These are phyloP conservation scores for Alethe diademata DNA, from an alignment of 2,113 vertebrate species.

Conservation along the genomic window DNA sequence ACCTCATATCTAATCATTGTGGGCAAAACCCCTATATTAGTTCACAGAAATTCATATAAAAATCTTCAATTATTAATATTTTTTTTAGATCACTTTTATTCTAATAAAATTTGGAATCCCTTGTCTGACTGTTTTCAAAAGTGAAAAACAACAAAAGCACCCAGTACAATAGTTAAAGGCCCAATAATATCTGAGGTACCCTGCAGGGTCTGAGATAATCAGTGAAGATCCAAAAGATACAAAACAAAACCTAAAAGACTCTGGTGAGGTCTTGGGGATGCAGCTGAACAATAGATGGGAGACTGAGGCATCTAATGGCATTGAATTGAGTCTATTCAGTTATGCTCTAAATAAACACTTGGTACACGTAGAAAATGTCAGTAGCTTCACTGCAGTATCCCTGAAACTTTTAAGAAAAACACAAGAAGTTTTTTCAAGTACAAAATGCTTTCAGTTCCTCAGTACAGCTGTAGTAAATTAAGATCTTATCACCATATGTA, in stretches of 20 bases:
- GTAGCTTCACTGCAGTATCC: background rate
- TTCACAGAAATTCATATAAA: background rate
- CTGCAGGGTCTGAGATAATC: background rate
- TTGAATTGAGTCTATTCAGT: background rate
- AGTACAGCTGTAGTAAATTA: background rate
- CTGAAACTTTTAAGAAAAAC: background rate
- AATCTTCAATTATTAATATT: background rate
- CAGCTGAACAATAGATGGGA: background rate
- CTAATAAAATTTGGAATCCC: background rate
- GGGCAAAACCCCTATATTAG: background rate
- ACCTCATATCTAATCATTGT: background rate
- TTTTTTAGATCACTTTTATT: background rate
- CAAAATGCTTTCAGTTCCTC: background rate
- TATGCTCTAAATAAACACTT: background rate
- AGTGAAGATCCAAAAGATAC: background rate
- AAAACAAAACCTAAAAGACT: background rate
- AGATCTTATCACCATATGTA: too few relatives aligned
- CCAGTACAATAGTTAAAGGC: background rate
- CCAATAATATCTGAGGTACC: background rate
- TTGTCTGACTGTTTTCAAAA: background rate
- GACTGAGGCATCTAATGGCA: background rate
- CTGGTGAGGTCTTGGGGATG: background rate
- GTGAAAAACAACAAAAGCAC: background rate
- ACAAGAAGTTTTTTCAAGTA: background rate
- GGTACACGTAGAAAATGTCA: background rate